Evolutionary conservation across 2,113 vertebrate species (phyloP).

Genomic region (Silurus asotus): DNA sequence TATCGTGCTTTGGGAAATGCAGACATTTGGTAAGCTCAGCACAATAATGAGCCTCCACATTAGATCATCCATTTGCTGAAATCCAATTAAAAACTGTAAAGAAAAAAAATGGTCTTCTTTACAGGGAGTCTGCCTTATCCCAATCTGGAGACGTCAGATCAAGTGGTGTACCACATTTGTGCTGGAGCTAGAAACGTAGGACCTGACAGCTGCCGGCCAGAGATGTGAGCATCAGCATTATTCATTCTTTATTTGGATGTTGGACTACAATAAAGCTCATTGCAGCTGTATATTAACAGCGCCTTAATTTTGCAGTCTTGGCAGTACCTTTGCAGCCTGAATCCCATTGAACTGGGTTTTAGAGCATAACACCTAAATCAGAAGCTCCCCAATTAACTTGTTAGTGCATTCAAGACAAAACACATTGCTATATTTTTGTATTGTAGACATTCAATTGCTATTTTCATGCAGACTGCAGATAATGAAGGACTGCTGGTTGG

Average conservation of each 20-base stretch:
- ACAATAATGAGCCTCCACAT: not conserved
- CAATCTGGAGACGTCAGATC: constrained; percentile 66
- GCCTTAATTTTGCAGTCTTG: not conserved
- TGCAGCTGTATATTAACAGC: not conserved
- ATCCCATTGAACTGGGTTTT: not conserved
- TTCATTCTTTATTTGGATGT: not conserved
- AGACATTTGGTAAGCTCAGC: constrained; percentile 70
- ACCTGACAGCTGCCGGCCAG: constrained; percentile 68
- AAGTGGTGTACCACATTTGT: constrained; percentile 71
- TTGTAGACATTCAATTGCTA: not conserved
- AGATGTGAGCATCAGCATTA: constrained; percentile 64
- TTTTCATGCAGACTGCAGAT: constrained; percentile 62
- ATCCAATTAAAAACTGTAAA: not conserved
- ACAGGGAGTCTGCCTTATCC: constrained; percentile 72
- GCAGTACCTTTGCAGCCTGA: not conserved
- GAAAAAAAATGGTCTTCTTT: not conserved
- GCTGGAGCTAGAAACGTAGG: constrained; percentile 68
- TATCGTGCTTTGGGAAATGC: constrained; percentile 76
- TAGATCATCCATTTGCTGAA: not conserved
- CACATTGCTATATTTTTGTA: not conserved
- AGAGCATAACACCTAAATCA: not conserved
- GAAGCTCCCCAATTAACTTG: not conserved
- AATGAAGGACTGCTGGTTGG: constrained; percentile 71
- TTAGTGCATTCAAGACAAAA: not conserved
- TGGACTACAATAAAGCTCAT: not conserved